Conservation (phyloP, 2,888 invertebrate species). For the Amblyteles armatorius region DNA sequence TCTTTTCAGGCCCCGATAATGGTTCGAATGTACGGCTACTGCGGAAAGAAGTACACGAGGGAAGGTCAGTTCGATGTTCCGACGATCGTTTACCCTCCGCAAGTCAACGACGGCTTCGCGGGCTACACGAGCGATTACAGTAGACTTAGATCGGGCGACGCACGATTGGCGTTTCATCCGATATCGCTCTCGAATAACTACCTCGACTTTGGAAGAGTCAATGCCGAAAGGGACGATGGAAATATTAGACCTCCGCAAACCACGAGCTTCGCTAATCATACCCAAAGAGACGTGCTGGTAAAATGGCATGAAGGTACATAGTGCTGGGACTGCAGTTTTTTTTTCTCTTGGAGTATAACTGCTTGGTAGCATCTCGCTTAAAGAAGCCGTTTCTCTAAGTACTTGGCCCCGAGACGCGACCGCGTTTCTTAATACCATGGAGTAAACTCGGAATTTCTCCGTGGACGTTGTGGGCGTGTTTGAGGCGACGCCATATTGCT, state of each 20-base stretch:
- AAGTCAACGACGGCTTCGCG: slow-evolving; percentile 73
- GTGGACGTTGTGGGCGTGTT: slow-evolving; percentile 72
- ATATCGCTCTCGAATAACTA: slow-evolving; percentile 78
- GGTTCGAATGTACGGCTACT: slow-evolving; percentile 77
- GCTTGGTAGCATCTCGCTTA: neutral
- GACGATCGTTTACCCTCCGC: slow-evolving; percentile 47
- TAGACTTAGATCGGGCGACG: slow-evolving; percentile 56
- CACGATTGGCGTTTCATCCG: slow-evolving; percentile 60
- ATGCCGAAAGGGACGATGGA: slow-evolving; percentile 56
- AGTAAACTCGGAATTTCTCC: slow-evolving; percentile 9
- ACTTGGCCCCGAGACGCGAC: neutral
- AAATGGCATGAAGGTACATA: slow-evolving; percentile 76
- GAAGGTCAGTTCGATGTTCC: slow-evolving; percentile 42
- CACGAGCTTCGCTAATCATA: slow-evolving; percentile 76
- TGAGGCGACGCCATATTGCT: too few species aligned
- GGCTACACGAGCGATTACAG: slow-evolving; percentile 79
- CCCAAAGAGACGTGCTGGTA: slow-evolving; percentile 69
- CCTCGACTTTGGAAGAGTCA: slow-evolving; percentile 81
- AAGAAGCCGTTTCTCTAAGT: too few species aligned
- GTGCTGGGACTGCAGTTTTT: neutral
- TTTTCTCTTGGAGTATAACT: neutral
- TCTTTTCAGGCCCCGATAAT: slow-evolving; percentile 79
- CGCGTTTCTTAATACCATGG: neutral
- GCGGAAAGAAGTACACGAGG: slow-evolving; percentile 38
- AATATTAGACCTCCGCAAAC: slow-evolving; percentile 66